phyloP scores from a whole-genome alignment of 1,140 invertebrate species.

The Drosophila murphyi region DNA sequence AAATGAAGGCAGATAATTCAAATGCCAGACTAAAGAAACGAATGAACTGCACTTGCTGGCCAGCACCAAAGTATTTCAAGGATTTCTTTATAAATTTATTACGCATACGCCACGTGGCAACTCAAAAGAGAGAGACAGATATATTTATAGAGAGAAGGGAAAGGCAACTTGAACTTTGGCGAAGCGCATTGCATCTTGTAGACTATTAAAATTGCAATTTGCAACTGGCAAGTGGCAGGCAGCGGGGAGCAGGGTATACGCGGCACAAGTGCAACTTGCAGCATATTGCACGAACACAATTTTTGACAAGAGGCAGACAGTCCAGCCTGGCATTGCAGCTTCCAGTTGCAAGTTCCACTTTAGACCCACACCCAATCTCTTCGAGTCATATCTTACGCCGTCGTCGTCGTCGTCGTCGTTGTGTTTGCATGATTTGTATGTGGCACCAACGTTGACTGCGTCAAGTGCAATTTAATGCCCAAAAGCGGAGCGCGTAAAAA shows the following conservation, averaged over 20 bases:
- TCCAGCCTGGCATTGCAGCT: slow-evolving; percentile 22
- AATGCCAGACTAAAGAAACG: neutral
- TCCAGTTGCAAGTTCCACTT: slow-evolving; percentile 26
- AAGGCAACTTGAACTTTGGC: slow-evolving; percentile 24
- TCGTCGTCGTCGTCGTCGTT: slow-evolving; percentile 38
- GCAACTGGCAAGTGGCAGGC: slow-evolving; percentile 19
- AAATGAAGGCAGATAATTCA: slow-evolving; percentile 8
- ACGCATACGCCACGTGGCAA: slow-evolving; percentile 47
- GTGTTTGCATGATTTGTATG: slow-evolving; percentile 71
- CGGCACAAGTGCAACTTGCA: slow-evolving; percentile 34
- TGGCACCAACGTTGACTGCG: slow-evolving; percentile 43
- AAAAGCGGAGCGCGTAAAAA: slow-evolving; percentile 62
- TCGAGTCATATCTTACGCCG: slow-evolving; percentile 61
- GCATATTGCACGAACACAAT: slow-evolving; percentile 42
- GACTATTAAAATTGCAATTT: slow-evolving; percentile 59
- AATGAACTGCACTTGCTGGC: slow-evolving; percentile 2
- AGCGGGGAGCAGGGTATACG: neutral
- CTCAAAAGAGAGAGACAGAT: neutral
- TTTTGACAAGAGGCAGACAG: slow-evolving; percentile 47
- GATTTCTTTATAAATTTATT: slow-evolving; percentile 36
- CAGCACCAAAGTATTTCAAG: slow-evolving; percentile 6
- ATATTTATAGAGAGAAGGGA: neutral
- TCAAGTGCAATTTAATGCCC: slow-evolving; percentile 69
- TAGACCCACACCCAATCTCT: slow-evolving; percentile 28
- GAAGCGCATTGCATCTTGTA: slow-evolving; percentile 28